Percentiles rank a stretch among this genome's conserved stretches.
These are phyloP conservation scores for Piscicola geometra DNA, from an alignment of 2,888 invertebrate species.

Conservation along the genomic window DNA sequence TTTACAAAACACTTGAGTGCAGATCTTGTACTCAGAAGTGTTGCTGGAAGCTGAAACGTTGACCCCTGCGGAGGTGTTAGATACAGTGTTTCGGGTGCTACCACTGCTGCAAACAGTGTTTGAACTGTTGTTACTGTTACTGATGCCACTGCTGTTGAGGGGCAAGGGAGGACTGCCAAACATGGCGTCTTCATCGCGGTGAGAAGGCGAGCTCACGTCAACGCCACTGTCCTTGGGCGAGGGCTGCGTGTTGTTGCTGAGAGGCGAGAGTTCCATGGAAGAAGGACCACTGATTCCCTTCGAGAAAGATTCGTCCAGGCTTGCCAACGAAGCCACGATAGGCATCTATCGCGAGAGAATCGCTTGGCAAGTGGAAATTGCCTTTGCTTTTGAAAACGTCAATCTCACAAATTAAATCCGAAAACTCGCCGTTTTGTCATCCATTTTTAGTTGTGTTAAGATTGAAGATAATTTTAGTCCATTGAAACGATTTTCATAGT, in stretches of 20 bases:
- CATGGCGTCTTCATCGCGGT: slow-evolving; percentile 32
- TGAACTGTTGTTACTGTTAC: background rate
- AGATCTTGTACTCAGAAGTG: too few relatives aligned
- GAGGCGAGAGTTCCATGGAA: slow-evolving; percentile 30
- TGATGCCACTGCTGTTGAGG: background rate
- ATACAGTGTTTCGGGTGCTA: too few relatives aligned
- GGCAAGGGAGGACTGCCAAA: slow-evolving; percentile 26
- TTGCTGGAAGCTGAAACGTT: too few relatives aligned
- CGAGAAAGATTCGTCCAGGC: background rate
- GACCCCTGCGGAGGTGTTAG: background rate
- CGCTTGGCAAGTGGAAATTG: background rate
- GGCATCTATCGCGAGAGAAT: background rate
- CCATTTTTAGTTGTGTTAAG: too few relatives aligned
- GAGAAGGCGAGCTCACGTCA: slow-evolving; percentile 35
- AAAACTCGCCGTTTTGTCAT: too few relatives aligned
- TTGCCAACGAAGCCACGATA: background rate
- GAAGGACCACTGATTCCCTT: background rate
- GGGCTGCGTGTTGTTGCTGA: slow-evolving; percentile 33
- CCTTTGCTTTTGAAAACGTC: too few relatives aligned
- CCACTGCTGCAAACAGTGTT: background rate
- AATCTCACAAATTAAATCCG: too few relatives aligned
- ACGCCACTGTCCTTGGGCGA: slow-evolving; percentile 37
- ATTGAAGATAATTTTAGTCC: too few relatives aligned
- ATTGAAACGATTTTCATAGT: too few relatives aligned
- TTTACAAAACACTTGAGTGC: background rate